Evolutionary conservation across 2,888 invertebrate genomes (phyloP), one percentile per base, ranked within the genome.

Genomic region (Agrilus biguttatus): DNA sequence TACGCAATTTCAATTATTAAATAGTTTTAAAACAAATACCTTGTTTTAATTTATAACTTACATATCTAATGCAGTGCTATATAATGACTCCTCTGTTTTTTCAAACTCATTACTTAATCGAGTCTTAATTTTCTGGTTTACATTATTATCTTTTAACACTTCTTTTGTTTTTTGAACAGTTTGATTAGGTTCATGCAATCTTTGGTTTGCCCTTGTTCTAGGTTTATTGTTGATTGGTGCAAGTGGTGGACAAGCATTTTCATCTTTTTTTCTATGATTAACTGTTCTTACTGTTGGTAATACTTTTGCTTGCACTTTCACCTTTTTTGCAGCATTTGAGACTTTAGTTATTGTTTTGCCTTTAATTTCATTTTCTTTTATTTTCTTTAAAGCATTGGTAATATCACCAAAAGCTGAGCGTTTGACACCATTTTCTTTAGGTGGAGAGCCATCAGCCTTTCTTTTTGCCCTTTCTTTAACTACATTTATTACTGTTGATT

Each of bases 391-490:
- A 49, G 78, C 81, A 67, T 88, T 89, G 40, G 88, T 87, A 51
- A 90, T 77, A 63, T 91, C 90, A 47, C 85, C 86, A 58, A 92
- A 77, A 3, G 89, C 91, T 36, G 86, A 83, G 55, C 91, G 71
- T 63, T 88, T 90, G 5, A 78, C 74, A 40, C 73, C 75, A 51
- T 76, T 77, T 59, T 83, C 80, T 65, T 83, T 86, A 37, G 78
- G 58, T 5, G 87, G 87, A 44, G 86, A 87, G 49, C 76, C 77
- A 37, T 81, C 80, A 2, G 88, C 88, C 73, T 89, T 89, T 58
- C 89, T 73, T 63, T 89, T 89, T 40, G 73, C 72, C 61, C 54
- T 71, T 69, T 61, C 70, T 49, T 36, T 42, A 41, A 45, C 48
- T 43, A 45, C 46, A 42, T 47, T 50, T 45, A 46, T 50, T 37